phyloP scores from a whole-genome alignment of 2,888 invertebrate species.

The Nephrotoma appendiculata region DNA sequence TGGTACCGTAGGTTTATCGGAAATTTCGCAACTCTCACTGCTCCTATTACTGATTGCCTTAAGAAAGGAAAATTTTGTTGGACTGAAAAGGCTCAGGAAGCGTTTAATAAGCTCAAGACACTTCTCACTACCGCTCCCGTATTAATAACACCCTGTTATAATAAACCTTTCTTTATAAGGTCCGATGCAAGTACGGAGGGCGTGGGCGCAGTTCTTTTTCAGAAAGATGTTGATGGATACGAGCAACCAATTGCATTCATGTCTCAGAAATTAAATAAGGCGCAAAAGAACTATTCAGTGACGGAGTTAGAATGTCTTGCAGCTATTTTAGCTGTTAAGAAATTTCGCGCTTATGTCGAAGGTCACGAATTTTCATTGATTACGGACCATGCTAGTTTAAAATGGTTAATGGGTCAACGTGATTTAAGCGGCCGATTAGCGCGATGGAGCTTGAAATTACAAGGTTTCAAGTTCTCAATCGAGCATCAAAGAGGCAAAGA shows the following conservation, averaged over 20 bases:
- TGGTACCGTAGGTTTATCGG: not conserved
- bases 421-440: not conserved
- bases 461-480: not conserved
- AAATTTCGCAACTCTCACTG: no score
- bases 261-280: not conserved
- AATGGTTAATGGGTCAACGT: not conserved
- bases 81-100: not conserved
- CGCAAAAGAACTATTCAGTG: not conserved
- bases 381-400: not conserved
- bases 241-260: not conserved
- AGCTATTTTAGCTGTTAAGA: not conserved
- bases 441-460: not conserved
- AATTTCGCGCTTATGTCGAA: not conserved
- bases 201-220: not conserved
- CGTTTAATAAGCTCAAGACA: not conserved
- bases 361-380: not conserved
- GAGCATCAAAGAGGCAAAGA: not conserved
- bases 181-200: not conserved
- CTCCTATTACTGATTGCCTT: no score
- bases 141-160: no score
- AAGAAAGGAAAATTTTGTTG: not conserved
- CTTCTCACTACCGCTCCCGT: no score
- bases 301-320: not conserved
- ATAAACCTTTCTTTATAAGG: not conserved
- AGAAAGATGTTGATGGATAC: not conserved